Evolutionary conservation across 2,888 invertebrate species (phyloP), one percentile per base, ranked within the genome.

Genomic region (Acanthosoma haemorrhoidale): DNA sequence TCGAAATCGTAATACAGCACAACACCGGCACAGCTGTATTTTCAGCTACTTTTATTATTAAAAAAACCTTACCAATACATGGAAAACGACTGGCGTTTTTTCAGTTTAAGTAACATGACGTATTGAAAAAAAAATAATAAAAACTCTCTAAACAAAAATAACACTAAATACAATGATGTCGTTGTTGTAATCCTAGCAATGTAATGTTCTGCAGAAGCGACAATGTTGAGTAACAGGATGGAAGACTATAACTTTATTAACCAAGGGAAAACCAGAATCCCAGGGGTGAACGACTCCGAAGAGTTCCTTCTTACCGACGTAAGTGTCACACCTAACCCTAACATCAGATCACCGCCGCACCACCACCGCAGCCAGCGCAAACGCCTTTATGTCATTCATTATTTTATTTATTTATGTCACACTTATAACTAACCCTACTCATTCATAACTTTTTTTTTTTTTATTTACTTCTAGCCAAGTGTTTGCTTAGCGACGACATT

Each of bases 191-290:
- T 71, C 64, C 69, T 39, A 43, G 41, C 64, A 51, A 59, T 64
- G 60, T 72, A 63, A 70, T 72, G 43, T 72, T 72, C 72, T 72
- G 36, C 71, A 72, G 72, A 72, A 66, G 60, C 67, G 72, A 69
- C 71, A 31, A 41, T 72, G 71, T 71, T 72, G 72, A 71, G 72
- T 71, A 86, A 90, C 81, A 86, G 91, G 82, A 80, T 90, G 83
- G 83, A 82, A 78, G 88, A 89, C 83, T 77, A 76, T 71, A 72
- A 76, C 72, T 91, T 88, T 85, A 90, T 95, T 84, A 90, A 91
- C 85, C 94, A 95, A 86, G 96, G 96, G 84, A 93, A 92, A 86
- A 91, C 90, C 80, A 88, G 90, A 83, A 95, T 97, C 82, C 94
- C 94, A 81, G 92, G 91, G 81, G 89, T 97, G 83, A 94, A 96